Evolutionary conservation across 1,140 invertebrate genomes (phyloP), one percentile per base, ranked within the genome.

Genomic region (Drosophila ficusphila): DNA sequence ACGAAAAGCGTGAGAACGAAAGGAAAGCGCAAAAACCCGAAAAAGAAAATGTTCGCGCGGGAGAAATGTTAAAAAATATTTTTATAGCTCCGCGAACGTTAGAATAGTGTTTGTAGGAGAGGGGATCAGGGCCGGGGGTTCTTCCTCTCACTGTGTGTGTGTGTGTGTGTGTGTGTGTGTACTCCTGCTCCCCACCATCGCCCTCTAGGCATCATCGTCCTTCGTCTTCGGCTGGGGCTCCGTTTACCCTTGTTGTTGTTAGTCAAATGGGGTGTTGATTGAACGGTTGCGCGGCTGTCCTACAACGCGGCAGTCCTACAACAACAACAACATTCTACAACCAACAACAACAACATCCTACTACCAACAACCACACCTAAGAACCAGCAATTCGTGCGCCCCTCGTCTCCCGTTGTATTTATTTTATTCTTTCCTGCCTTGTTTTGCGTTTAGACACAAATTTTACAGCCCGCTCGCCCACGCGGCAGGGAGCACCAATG

Each of bases 181-280:
- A 23, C 23, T 36, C 62, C 69, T 14, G 11, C 3, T 9, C 16
- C 14, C 47, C 70, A n/a, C 39, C 23, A n/a, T n/a, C n/a, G n/a
- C 34, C 39, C 8, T 18, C 16, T 3, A 21, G 52, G 42, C 51
- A 48, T 31, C 39, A n/a, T 25, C 69, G 8, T 51, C 36, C 18
- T 23, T 23, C 44, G 41, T 46, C 25, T 41, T 41, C 46, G n/a
- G 29, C 29, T 46, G 19, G n/a, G n/a, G n/a, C n/a, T n/a, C n/a
- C n/a, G n/a, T n/a, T n/a, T n/a, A n/a, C n/a, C 12, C 29, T 38
- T 64, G 76, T 39, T 76, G 76, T 77, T 79, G 64, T 53, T 83
- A 85, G 76, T 79, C 81, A 88, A 88, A 88, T 88, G 82, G 82
- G 82, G 82, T 88, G 82, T 86, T 88, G 82, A 88, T 88, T 88